Conservation (phyloP, 1,140 invertebrate species). For the Dendroctonus valens region DNA sequence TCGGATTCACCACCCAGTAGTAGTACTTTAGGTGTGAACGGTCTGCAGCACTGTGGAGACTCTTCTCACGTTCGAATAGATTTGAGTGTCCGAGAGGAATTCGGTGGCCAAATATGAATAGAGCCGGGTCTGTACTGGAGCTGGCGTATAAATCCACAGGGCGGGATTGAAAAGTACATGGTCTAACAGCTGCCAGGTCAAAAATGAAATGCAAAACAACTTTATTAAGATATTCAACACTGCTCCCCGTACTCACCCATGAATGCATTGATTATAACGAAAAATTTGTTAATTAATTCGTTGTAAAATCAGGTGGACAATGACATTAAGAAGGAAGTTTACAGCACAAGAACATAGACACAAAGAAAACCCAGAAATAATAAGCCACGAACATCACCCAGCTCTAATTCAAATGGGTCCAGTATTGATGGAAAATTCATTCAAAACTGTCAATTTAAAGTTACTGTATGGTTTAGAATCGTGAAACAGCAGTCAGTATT, state of each 20-base stretch:
- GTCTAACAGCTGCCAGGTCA: constrained; percentile 92
- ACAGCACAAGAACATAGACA: too few species aligned
- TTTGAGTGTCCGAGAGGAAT: constrained; percentile 95
- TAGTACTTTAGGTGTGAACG: constrained; percentile 99
- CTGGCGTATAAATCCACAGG: constrained; percentile 96
- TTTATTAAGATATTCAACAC: constrained; percentile 63
- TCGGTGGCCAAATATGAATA: constrained; percentile 98
- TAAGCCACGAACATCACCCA: too few species aligned
- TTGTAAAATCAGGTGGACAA: too few species aligned
- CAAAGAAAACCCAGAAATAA: too few species aligned
- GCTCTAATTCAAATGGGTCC: too few species aligned
- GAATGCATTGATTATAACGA: constrained; percentile 2
- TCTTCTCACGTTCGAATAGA: constrained; percentile 94
- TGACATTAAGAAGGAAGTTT: too few species aligned
- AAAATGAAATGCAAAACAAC: constrained; percentile 75
- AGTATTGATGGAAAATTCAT: too few species aligned
- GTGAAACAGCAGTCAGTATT: too few species aligned
- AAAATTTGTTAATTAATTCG: too few species aligned
- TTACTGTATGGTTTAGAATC: too few species aligned
- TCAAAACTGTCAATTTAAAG: too few species aligned
- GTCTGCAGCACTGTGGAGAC: constrained; percentile 97
- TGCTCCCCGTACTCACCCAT: constrained; percentile 51
- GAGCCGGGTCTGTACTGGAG: constrained; percentile 91
- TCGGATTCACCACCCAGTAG: constrained; percentile 97
- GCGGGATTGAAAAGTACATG: constrained; percentile 98